Percentiles rank a stretch among this genome's conserved stretches.
These are phyloP conservation scores for Liposcelis brunnea DNA, from an alignment of 2,888 invertebrate genomes.

Conservation along the genomic window DNA sequence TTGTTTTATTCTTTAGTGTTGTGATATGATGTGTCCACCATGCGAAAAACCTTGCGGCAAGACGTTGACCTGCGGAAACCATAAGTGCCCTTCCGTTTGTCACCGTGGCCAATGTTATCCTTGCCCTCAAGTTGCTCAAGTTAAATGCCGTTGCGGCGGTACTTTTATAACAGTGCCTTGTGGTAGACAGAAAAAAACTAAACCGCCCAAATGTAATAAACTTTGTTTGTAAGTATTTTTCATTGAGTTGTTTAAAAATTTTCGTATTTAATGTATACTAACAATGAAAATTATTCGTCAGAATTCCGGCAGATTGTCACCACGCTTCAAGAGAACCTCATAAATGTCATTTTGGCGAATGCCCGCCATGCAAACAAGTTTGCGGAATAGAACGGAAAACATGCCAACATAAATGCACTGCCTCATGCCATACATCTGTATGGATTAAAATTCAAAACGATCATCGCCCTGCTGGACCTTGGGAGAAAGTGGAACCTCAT, in stretches of 20 bases:
- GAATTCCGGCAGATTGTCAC: constrained; percentile 67
- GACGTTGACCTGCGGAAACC: constrained; percentile 66
- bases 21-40: constrained; percentile 63
- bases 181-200: constrained; percentile 57
- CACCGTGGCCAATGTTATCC: constrained; percentile 76
- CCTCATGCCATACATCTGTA: constrained; percentile 59
- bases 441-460: constrained; percentile 38
- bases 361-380: constrained; percentile 62
- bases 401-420: constrained; percentile 53
- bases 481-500: constrained; percentile 30
- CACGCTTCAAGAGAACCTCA: constrained; percentile 56
- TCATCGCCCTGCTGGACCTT: constrained; percentile 35
- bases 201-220: constrained; percentile 60
- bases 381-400: constrained; percentile 41
- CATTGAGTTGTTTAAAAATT: constrained; percentile 10
- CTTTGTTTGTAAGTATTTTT: constrained; percentile 44
- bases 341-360: constrained; percentile 65
- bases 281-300: constrained; percentile 16
- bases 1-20: constrained; percentile 40
- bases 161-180: constrained; percentile 70
- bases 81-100: constrained; percentile 66
- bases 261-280: neutral
- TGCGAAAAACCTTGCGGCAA: constrained; percentile 76
- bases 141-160: constrained; percentile 61
- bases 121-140: constrained; percentile 50